Conservation (phyloP, 2,113 vertebrate species). For the Engystomops pustulosus region DNA sequence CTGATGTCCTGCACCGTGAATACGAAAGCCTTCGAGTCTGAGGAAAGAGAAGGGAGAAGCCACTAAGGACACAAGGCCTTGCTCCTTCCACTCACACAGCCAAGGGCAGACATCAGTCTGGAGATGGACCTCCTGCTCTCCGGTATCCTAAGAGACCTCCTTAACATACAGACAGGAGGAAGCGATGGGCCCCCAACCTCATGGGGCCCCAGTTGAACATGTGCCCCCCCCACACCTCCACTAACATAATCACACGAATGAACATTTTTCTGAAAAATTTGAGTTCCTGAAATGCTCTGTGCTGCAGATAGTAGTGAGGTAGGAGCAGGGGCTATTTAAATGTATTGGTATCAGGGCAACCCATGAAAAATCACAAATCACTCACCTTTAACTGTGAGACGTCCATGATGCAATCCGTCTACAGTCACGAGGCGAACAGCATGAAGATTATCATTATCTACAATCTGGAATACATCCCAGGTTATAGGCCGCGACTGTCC, state of each 20-base stretch:
- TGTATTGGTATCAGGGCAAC: too few species aligned
- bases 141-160: too few species aligned
- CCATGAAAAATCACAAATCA: background rate
- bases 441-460: conserved; percentile 71
- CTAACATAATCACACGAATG: background rate
- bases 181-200: too few species aligned
- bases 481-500: conserved; percentile 69
- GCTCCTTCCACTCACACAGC: too few species aligned
- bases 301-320: background rate
- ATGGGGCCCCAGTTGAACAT: too few species aligned
- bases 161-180: too few species aligned
- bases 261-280: background rate
- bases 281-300: background rate
- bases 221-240: too few species aligned
- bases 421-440: conserved; percentile 70
- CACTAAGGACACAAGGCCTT: too few species aligned
- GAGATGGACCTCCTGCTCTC: too few species aligned
- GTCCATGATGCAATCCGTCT: conserved; percentile 70
- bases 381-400: conserved; percentile 67
- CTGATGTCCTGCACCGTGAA: conserved; percentile 74
- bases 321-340: too few species aligned
- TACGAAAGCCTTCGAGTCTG: conserved; percentile 81
- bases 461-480: conserved; percentile 74
- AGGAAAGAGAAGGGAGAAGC: conserved; percentile 65
- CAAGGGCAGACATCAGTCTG: too few species aligned